Evolutionary conservation across 2,888 invertebrate genomes (phyloP).

Genomic region (Caenorhabditis doughertyi): DNA sequence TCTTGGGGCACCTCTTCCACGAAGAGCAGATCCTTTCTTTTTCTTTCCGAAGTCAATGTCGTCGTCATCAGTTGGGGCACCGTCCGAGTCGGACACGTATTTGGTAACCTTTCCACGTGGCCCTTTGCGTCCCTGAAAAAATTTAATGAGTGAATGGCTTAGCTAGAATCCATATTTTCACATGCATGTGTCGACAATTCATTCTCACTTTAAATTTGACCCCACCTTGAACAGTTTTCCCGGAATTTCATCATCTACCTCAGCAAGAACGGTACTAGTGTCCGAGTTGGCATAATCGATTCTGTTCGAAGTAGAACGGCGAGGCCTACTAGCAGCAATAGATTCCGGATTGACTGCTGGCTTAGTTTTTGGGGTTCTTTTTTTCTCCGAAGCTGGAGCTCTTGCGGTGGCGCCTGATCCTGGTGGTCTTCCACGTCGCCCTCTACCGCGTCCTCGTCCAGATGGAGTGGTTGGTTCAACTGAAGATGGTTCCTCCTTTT

Average conservation of each 20-base stretch:
- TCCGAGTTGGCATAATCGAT: slow-evolving; percentile 81
- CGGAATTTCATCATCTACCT: slow-evolving; percentile 81
- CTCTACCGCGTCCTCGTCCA: slow-evolving; percentile 66
- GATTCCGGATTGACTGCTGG: slow-evolving; percentile 66
- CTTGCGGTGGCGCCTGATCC: slow-evolving; percentile 22
- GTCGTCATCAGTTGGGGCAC: slow-evolving; percentile 68
- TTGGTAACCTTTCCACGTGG: slow-evolving; percentile 41
- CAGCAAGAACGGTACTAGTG: slow-evolving; percentile 76
- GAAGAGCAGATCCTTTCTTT: slow-evolving; percentile 44
- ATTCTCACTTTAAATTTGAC: background rate
- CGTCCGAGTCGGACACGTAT: slow-evolving; percentile 59
- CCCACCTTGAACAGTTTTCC: slow-evolving; percentile 76
- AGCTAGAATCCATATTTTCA: background rate
- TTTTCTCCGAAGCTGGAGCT: slow-evolving; percentile 37
- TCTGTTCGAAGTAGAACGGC: slow-evolving; percentile 77
- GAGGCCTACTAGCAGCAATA: slow-evolving; percentile 76
- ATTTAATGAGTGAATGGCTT: background rate
- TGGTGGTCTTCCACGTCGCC: slow-evolving; percentile 71
- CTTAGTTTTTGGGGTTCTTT: slow-evolving; percentile 52
- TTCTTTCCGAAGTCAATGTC: slow-evolving; percentile 71
- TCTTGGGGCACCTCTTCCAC: slow-evolving; percentile 40
- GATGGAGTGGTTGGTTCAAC: slow-evolving; percentile 21
- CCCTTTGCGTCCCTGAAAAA: slow-evolving; percentile 45
- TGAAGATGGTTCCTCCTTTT: background rate
- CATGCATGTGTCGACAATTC: background rate